Evolutionary conservation across 1,140 invertebrate species (phyloP).

Genomic region (Zaprionus camerounensis): DNA sequence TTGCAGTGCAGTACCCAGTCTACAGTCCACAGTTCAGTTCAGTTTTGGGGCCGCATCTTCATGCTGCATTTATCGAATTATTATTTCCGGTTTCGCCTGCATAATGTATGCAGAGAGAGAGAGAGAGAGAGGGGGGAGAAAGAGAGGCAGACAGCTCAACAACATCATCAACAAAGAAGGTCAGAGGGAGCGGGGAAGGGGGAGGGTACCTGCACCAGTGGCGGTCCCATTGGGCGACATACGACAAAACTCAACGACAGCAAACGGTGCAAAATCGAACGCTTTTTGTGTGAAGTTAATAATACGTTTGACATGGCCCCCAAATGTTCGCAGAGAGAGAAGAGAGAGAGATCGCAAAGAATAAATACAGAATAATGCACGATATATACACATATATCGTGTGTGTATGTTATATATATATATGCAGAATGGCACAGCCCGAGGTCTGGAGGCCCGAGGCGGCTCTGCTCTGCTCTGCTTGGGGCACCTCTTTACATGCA

Average conservation of each 20-base stretch:
- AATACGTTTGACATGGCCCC: slow-evolving; percentile 83
- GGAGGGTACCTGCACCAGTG: slow-evolving; percentile 36
- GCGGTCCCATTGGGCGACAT: slow-evolving; percentile 72
- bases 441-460: slow-evolving; percentile 6
- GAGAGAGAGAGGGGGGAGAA: neutral
- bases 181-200: neutral
- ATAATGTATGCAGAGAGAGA: slow-evolving; percentile 36
- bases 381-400: neutral
- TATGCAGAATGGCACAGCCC: slow-evolving; percentile 71
- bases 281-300: slow-evolving; percentile 84
- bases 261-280: slow-evolving; percentile 84
- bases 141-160: neutral
- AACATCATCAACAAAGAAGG: slow-evolving; percentile 35
- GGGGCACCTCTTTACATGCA: slow-evolving; percentile 44
- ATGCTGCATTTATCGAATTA: slow-evolving; percentile 80
- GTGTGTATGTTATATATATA: slow-evolving; percentile 41
- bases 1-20: slow-evolving; percentile 12
- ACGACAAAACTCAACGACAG: slow-evolving; percentile 77
- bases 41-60: slow-evolving; percentile 55
- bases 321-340: slow-evolving; percentile 20
- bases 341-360: neutral
- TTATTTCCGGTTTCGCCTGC: slow-evolving; percentile 74
- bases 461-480: neutral
- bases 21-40: neutral
- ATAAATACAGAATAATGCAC: slow-evolving; percentile 5